These are phyloP conservation scores for Mesitornis unicolor DNA, from an alignment of 2,113 vertebrate species.

Conservation along the genomic window DNA sequence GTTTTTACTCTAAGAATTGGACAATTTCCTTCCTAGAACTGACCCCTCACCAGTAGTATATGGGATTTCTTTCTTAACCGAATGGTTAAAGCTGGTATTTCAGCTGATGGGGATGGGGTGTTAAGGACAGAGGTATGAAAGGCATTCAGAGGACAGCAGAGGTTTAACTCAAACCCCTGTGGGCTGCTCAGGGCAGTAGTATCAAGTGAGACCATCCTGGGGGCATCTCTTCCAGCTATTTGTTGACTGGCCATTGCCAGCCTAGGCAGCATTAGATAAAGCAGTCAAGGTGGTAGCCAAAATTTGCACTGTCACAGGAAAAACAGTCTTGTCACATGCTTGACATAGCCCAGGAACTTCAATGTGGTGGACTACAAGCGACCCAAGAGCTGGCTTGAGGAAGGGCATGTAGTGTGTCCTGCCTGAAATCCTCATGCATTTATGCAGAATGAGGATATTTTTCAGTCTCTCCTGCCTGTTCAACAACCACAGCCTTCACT, in stretches of 20 bases:
- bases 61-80: not conserved
- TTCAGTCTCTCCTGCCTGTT: not conserved
- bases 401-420: not conserved
- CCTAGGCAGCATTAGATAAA: rapidly evolving
- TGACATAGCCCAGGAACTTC: not conserved
- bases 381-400: not conserved
- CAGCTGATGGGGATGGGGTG: not conserved
- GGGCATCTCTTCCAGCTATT: not conserved
- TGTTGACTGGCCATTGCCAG: not conserved
- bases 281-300: not conserved
- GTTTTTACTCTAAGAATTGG: not conserved
- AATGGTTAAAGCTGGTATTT: not conserved
- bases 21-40: not conserved
- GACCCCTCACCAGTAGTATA: too few species aligned
- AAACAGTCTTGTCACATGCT: rapidly evolving
- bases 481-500: not conserved
- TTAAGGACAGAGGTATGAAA: too few species aligned
- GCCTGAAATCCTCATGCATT: not conserved
- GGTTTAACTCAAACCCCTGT: not conserved
- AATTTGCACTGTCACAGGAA: rapidly evolving
- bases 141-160: not conserved
- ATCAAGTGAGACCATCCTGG: not conserved
- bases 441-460: not conserved
- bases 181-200: not conserved
- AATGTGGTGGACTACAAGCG: rapidly evolving